A percentile compares a stretch with the other conserved stretches of the same genome.
Evolutionary conservation across 2,113 vertebrate species (phyloP).

Genomic region (Romanogobio albipinnatus): DNA sequence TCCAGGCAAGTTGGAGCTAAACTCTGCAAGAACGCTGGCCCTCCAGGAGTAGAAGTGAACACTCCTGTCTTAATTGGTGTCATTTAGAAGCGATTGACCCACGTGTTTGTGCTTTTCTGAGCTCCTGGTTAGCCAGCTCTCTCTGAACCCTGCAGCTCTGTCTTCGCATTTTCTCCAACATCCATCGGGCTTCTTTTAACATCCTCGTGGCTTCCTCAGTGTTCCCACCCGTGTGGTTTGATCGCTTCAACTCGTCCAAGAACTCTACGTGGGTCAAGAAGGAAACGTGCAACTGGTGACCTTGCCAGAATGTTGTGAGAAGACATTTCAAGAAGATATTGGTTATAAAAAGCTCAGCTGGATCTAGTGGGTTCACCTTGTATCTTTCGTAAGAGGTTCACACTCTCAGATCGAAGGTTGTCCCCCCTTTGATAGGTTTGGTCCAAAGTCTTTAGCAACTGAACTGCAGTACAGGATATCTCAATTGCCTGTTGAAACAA

Average conservation of each 20-base stretch:
- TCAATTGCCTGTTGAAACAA: slow-evolving; percentile 42
- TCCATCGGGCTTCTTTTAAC: slow-evolving; percentile 53
- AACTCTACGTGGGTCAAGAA: slow-evolving; percentile 54
- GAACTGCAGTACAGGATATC: slow-evolving; percentile 71
- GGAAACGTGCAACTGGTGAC: not conserved
- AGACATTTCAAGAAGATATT: not conserved
- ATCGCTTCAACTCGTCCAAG: slow-evolving; percentile 44
- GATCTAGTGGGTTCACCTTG: slow-evolving; percentile 70
- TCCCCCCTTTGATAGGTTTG: slow-evolving; percentile 68
- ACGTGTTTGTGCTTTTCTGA: slow-evolving; percentile 52
- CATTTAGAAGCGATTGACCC: slow-evolving; percentile 24
- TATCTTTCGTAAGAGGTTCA: slow-evolving; percentile 72
- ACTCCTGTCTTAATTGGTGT: not conserved
- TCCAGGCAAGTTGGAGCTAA: not conserved
- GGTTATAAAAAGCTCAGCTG: not conserved
- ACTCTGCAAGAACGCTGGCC: not conserved
- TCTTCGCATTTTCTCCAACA: slow-evolving; percentile 58
- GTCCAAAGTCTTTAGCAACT: slow-evolving; percentile 70
- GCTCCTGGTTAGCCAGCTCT: slow-evolving; percentile 46
- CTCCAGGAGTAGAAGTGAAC: not conserved
- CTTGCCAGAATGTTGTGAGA: not conserved
- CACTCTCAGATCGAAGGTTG: slow-evolving; percentile 74
- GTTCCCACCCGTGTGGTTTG: slow-evolving; percentile 27
- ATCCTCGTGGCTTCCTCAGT: slow-evolving; percentile 13
- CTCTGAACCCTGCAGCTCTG: slow-evolving; percentile 56